A percentile compares a stretch with the other conserved stretches of the same genome.
phyloP scores from a whole-genome alignment of 2,113 vertebrate genomes.

The Chauna torquata region DNA sequence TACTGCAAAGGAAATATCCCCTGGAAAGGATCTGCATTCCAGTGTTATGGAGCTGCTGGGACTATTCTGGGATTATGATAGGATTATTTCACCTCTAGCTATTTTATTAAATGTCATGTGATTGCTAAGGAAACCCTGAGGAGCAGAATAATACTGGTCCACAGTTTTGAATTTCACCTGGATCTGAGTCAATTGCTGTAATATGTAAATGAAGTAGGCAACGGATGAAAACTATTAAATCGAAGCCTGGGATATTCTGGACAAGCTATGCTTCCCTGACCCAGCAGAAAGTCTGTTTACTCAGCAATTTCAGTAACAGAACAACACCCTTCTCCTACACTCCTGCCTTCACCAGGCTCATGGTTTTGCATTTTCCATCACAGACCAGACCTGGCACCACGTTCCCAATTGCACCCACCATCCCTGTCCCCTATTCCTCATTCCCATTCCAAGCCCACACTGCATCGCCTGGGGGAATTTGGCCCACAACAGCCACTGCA shows the following conservation, averaged over 20 bases:
- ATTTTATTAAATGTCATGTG: background rate
- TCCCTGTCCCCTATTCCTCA: too few species aligned
- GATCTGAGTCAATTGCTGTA: background rate
- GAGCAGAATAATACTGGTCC: background rate
- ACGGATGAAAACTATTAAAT: background rate
- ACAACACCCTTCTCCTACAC: background rate
- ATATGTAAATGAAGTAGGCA: background rate
- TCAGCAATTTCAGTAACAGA: background rate
- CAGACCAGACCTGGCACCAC: too few species aligned
- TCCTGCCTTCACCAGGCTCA: background rate
- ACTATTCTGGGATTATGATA: background rate
- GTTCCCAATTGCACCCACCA: rapidly evolving
- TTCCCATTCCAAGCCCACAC: background rate
- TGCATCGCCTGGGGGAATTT: rapidly evolving
- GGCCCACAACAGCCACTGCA: rapidly evolving
- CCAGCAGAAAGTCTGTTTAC: background rate
- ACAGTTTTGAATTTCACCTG: background rate
- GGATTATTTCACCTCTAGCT: background rate
- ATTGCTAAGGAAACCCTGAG: background rate
- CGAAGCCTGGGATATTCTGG: background rate
- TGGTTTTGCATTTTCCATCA: background rate
- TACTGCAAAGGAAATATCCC: background rate
- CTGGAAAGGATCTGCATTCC: background rate
- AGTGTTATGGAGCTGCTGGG: background rate
- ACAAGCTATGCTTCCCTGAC: background rate